phyloP scores from a whole-genome alignment of 1,140 invertebrate species.

The Zaprionus davidi region DNA sequence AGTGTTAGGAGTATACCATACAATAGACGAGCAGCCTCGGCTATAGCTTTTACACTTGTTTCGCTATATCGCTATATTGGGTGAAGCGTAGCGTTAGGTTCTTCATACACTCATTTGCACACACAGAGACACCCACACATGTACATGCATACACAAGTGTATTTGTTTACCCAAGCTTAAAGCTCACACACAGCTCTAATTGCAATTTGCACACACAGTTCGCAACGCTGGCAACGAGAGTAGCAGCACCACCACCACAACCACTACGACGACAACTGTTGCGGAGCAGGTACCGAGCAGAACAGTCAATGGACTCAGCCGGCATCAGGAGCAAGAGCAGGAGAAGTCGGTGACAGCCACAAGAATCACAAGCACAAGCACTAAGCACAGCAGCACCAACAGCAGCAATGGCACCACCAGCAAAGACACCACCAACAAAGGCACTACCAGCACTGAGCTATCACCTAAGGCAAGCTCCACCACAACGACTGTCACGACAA shows the following conservation, averaged over 20 bases:
- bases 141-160: not conserved
- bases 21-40: too few relatives aligned
- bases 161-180: not conserved
- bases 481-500: constrained; percentile 15
- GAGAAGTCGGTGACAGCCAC: constrained; percentile 4
- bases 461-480: constrained; percentile 19
- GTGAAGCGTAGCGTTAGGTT: not conserved
- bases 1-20: too few relatives aligned
- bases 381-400: constrained; percentile 13
- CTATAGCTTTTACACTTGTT: too few relatives aligned
- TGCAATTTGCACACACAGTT: constrained; percentile 38
- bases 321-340: constrained; percentile 11
- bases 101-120: not conserved
- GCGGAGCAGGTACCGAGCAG: constrained; percentile 5
- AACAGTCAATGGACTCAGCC: constrained; percentile 41
- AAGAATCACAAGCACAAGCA: constrained; percentile 9
- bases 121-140: not conserved
- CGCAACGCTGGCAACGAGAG: constrained; percentile 54
- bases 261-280: constrained; percentile 36
- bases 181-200: not conserved
- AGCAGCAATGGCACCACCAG: constrained; percentile 21
- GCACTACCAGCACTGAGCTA: constrained; percentile 33
- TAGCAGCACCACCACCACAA: constrained; percentile 51
- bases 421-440: constrained; percentile 31
- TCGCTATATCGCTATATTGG: not conserved